Evolutionary conservation across 2,113 vertebrate species (phyloP).

Genomic region (Gnathonemus echidnorhynchus): DNA sequence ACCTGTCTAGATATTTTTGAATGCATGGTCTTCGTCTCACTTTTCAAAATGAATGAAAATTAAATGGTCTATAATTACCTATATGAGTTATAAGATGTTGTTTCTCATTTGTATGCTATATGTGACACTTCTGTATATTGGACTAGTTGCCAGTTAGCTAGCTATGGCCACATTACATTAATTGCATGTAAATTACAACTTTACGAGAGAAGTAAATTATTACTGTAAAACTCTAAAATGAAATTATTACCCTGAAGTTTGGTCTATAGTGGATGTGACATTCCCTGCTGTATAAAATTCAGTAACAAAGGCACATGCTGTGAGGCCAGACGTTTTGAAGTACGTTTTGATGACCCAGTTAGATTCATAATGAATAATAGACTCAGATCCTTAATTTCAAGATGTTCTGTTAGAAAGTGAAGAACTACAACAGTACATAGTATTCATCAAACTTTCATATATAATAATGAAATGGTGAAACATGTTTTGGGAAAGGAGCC

Average conservation of each 20-base stretch:
- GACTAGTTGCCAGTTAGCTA: not conserved
- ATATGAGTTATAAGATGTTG: constrained; percentile 32
- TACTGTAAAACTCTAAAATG: not conserved
- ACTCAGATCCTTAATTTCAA: not conserved
- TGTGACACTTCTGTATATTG: constrained; percentile 17
- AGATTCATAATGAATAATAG: not conserved
- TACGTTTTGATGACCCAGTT: not conserved
- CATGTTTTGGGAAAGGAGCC: not conserved
- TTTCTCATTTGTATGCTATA: constrained; percentile 33
- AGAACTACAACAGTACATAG: not conserved
- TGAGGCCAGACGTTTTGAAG: not conserved
- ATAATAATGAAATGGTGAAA: not conserved
- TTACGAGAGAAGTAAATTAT: not conserved
- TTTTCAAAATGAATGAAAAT: constrained; percentile 35
- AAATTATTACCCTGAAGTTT: not conserved
- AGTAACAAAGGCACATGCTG: not conserved
- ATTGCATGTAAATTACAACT: not conserved
- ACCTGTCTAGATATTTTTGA: constrained; percentile 56
- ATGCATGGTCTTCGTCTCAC: constrained; percentile 43
- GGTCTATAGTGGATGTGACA: not conserved
- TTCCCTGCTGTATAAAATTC: not conserved
- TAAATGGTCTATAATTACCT: constrained; percentile 46
- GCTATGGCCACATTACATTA: not conserved
- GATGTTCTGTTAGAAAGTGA: not conserved
- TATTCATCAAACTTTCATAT: not conserved